phyloP scores from a whole-genome alignment of 2,113 vertebrate genomes.

The Sciurus niger region DNA sequence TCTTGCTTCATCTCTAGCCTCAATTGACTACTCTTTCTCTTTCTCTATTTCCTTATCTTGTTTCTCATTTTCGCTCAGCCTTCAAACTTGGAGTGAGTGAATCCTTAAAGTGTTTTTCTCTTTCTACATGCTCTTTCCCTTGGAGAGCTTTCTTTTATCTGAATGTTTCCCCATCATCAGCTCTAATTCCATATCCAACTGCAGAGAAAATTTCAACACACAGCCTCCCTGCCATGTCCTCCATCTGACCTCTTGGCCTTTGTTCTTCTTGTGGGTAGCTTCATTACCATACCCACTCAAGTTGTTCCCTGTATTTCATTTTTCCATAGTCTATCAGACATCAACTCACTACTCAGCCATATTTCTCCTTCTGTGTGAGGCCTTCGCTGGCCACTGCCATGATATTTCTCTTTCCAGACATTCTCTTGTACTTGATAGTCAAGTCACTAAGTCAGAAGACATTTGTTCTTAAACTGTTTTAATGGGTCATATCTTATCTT shows the following conservation, averaged over 20 bases:
- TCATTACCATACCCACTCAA: background rate
- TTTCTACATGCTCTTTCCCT: background rate
- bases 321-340: background rate
- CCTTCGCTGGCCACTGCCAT: background rate
- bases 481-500: background rate
- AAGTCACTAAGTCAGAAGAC: background rate
- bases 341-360: background rate
- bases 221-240: fast-evolving
- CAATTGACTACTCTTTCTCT: background rate
- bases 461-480: background rate
- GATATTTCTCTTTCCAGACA: background rate
- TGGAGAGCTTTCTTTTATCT: background rate
- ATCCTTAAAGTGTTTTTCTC: background rate
- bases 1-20: background rate
- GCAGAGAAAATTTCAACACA: background rate
- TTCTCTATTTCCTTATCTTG: background rate
- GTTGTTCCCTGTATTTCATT: background rate
- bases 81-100: background rate
- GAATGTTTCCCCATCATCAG: background rate
- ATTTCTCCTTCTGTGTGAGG: background rate
- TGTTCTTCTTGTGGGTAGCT: background rate
- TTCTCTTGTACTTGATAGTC: background rate
- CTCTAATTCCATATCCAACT: background rate
- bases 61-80: background rate
- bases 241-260: background rate